phyloP scores from a whole-genome alignment of 2,797 vertebrate species.

The Sibirionetta formosa region DNA sequence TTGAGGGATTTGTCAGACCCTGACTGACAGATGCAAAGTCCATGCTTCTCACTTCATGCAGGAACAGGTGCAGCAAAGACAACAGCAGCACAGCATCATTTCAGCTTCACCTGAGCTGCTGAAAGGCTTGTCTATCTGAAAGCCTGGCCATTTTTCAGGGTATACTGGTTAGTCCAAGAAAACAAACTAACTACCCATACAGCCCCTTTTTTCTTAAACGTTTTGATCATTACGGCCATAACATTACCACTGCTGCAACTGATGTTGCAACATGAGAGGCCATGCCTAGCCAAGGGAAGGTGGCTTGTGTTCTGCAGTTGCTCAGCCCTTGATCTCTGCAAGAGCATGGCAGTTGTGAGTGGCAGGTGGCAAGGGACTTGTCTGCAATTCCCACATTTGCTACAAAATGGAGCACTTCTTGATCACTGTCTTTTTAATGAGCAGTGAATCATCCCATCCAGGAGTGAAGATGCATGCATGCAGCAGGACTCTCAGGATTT shows the following conservation, averaged over 20 bases:
- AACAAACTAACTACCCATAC: neutral
- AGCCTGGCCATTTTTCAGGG: neutral
- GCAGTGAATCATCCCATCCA: neutral
- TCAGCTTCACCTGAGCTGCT: fast-evolving
- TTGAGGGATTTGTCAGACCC: neutral
- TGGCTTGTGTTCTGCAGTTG: neutral
- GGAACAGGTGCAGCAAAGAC: neutral
- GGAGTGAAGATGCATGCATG: neutral
- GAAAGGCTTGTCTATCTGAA: neutral
- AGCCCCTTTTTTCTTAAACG: neutral
- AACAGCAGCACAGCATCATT: fast-evolving
- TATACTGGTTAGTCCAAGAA: neutral
- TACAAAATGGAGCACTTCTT: neutral
- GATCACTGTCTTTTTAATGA: constrained; percentile 15
- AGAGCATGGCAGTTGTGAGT: fast-evolving
- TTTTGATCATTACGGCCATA: neutral
- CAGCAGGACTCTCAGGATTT: fast-evolving
- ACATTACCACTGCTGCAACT: neutral
- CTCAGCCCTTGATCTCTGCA: neutral
- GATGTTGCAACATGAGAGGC: neutral
- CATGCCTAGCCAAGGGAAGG: neutral
- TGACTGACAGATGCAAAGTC: neutral
- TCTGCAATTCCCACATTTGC: neutral
- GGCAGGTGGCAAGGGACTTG: constrained; percentile 28
- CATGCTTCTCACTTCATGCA: neutral